Percentiles rank a stretch among this genome's conserved stretches.
phyloP scores from a whole-genome alignment of 2,888 invertebrate genomes.

The Margaritifera margaritifera region DNA sequence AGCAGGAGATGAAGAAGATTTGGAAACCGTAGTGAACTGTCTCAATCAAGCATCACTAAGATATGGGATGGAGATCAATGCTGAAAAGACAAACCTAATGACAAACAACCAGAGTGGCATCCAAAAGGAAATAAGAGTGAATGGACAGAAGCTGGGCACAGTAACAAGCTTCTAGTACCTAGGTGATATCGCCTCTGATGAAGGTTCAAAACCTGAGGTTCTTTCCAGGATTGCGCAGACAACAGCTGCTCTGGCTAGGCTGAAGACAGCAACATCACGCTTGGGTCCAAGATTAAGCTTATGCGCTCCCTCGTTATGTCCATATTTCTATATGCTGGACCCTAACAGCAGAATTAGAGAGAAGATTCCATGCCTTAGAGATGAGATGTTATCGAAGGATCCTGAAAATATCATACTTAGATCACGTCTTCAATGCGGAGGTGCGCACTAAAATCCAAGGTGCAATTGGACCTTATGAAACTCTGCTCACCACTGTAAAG shows the following conservation, averaged over 20 bases:
- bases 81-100: slow-evolving; percentile 15
- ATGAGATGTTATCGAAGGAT: too few species aligned
- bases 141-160: not conserved
- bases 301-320: too few species aligned
- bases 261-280: slow-evolving; percentile 3
- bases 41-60: slow-evolving; percentile 6
- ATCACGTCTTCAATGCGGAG: too few species aligned
- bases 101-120: slow-evolving; percentile 5
- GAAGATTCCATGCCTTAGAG: too few species aligned
- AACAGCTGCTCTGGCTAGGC: slow-evolving; percentile 2
- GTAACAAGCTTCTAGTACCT: not conserved
- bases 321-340: too few species aligned
- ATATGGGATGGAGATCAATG: slow-evolving; percentile 19
- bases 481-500: too few species aligned
- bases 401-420: too few species aligned
- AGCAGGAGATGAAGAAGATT: slow-evolving; percentile 9
- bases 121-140: not conserved
- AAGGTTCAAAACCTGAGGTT: not conserved
- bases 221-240: not conserved
- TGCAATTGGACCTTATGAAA: too few species aligned
- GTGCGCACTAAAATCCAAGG: too few species aligned
- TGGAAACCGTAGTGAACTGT: slow-evolving; percentile 9
- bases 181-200: not conserved
- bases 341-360: too few species aligned
- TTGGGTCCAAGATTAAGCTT: not conserved